Conservation (phyloP, 1,140 invertebrate species). For the Apocrypta bakeri region DNA sequence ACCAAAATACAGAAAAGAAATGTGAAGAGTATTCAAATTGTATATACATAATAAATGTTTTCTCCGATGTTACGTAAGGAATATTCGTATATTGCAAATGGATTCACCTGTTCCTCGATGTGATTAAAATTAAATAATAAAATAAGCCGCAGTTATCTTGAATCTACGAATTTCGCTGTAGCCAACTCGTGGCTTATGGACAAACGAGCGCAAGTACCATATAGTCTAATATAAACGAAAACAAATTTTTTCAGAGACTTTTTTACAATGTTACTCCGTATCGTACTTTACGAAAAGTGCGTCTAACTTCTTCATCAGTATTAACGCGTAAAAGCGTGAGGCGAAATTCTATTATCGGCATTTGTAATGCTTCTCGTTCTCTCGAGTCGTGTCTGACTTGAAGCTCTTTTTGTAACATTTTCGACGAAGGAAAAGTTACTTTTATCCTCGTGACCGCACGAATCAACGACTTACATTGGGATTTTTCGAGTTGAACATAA, state of each 20-base stretch:
- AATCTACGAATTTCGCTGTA: slow-evolving; percentile 18
- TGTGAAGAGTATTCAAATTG: slow-evolving; percentile 14
- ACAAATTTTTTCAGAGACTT: slow-evolving; percentile 25
- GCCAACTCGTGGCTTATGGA: neutral
- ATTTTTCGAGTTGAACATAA: neutral
- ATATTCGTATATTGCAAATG: neutral
- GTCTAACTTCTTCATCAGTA: slow-evolving; percentile 23
- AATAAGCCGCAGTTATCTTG: slow-evolving; percentile 14
- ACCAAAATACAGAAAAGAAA: neutral
- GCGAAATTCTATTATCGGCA: slow-evolving; percentile 23
- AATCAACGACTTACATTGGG: neutral
- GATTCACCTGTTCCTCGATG: neutral
- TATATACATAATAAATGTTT: slow-evolving; percentile 26
- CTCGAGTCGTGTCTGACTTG: neutral
- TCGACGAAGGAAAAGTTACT: neutral
- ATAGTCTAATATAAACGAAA: slow-evolving; percentile 1
- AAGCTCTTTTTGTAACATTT: neutral
- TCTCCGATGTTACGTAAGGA: neutral
- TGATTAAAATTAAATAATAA: neutral
- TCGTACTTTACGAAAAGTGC: neutral
- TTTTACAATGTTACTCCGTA: slow-evolving; percentile 37
- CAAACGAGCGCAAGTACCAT: neutral
- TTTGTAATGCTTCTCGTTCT: slow-evolving; percentile 19
- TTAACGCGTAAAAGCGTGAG: slow-evolving; percentile 11
- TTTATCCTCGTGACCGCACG: neutral